Evolutionary conservation across 53 echinoderm and acorn worm species (phyloP), one percentile per base, ranked within the genome.

Genomic region (Zoroaster sp.): DNA sequence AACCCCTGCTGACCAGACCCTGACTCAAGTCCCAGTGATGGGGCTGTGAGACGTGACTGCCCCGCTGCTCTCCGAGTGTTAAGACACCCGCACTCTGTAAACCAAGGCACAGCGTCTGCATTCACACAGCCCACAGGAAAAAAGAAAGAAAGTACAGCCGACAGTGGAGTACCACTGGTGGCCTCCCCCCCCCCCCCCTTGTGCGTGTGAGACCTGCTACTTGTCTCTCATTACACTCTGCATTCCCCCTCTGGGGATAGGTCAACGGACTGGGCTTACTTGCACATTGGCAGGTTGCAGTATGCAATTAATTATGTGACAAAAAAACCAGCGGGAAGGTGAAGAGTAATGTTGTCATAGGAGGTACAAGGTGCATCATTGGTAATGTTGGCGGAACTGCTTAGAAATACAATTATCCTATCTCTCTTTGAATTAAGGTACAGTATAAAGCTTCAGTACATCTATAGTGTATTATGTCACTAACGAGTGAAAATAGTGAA

Each of bases 251-350:
- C 23, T 20, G 38, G 74, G 40, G 38, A 33, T 43, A 54, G 81
- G 81, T 81, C 81, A 81, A 81, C 41, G 81, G 81, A 81, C 81
- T 81, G 35, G 14, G 14, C 67, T 67, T 66, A 81, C 67, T 32
- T 40, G 67, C 52, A 33, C 46, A 47, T 51, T 47, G 30, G 23
- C 25, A 76, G 76, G 76, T 76, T 76, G 49, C 33, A 14, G 35
- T 34, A 30, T 76, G 76, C 35, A 10, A 76, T 49, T 76, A 51
- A 74, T 74, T 34, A 76, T 52, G 76, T 47, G 70, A 36, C 17
- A 32, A 68, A 68, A 36, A 35, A 36, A 36, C 20, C 39, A 40
- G 13, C 10, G 23, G 43, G 23, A 73, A 42, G 37, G 40, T 20
- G 73, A 40, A n/a, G 23, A 40, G 6, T 73, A 38, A 73, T 73